Evolutionary conservation across 1,140 invertebrate species (phyloP).

Genomic region (Drosophila funebris): DNA sequence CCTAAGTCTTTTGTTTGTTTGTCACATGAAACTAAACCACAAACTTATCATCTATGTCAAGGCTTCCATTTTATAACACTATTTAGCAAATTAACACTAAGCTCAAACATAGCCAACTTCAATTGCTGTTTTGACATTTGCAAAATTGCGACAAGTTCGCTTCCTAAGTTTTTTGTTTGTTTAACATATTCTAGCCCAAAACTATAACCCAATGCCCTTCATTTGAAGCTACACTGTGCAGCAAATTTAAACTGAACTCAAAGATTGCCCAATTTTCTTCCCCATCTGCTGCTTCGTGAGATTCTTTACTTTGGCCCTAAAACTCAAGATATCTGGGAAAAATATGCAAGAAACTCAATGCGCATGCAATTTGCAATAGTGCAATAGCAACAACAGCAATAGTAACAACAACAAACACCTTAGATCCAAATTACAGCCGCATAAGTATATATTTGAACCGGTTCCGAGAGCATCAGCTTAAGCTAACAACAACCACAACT

Average conservation of each 20-base stretch:
- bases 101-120: neutral
- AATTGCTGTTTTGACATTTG: neutral
- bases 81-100: conserved; percentile 1
- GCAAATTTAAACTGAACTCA: neutral
- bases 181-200: neutral
- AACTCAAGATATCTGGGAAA: conserved; percentile 9
- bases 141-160: neutral
- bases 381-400: conserved; percentile 38
- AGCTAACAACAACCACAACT: conserved; percentile 44
- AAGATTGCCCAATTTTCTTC: neutral
- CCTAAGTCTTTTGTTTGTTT: conserved; percentile 47
- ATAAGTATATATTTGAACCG: conserved; percentile 69
- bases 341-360: conserved; percentile 50
- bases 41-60: conserved; percentile 6
- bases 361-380: conserved; percentile 65
- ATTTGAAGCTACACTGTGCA: neutral
- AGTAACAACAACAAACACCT: conserved; percentile 50
- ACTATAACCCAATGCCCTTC: neutral
- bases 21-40: neutral
- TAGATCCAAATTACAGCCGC: conserved; percentile 72
- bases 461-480: conserved; percentile 44
- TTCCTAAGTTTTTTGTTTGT: conserved; percentile 12
- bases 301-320: conserved; percentile 2
- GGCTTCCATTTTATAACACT: conserved; percentile 3
- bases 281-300: neutral